A percentile compares a stretch with the other conserved stretches of the same genome.
Evolutionary conservation across 2,113 vertebrate genomes (phyloP).

Genomic region (Nothobranchius furzeri): DNA sequence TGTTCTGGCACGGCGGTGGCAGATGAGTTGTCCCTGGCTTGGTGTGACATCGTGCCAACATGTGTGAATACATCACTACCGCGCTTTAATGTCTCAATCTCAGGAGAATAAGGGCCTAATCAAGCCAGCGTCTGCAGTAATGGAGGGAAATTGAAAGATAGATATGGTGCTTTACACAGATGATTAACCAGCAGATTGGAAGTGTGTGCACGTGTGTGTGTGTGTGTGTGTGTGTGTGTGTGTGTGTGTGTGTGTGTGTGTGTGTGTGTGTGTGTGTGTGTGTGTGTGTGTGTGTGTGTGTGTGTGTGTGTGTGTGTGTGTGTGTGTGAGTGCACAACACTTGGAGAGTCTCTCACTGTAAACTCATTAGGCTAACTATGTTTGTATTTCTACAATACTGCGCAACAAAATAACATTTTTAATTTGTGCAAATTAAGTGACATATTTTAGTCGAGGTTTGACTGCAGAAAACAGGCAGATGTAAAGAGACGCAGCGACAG

Average conservation of each 20-base stretch:
- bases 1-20: slow-evolving; percentile 12
- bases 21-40: slow-evolving; percentile 22
- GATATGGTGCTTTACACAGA: slow-evolving; percentile 94
- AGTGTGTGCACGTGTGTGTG: slow-evolving; percentile 18
- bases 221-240: neutral
- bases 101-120: slow-evolving; percentile 95
- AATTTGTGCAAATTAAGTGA: neutral
- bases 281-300: no score
- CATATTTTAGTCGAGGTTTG: slow-evolving; percentile 1
- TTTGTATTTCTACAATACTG: slow-evolving; percentile 81
- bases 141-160: slow-evolving; percentile 95
- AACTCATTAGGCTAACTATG: slow-evolving; percentile 78
- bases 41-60: slow-evolving; percentile 29
- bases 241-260: no score
- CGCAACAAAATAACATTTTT: slow-evolving; percentile 36
- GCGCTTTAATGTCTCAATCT: slow-evolving; percentile 77
- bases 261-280: slow-evolving; percentile 10
- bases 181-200: slow-evolving; percentile 91
- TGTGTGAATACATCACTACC: slow-evolving; percentile 61
- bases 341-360: slow-evolving; percentile 84
- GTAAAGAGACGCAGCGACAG: neutral
- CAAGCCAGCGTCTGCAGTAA: slow-evolving; percentile 94
- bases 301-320: neutral
- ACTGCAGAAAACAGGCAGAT: neutral
- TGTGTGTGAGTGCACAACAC: slow-evolving; percentile 20